Conservation (phyloP, 1,140 invertebrate genomes). For the Drosophila orosa region DNA sequence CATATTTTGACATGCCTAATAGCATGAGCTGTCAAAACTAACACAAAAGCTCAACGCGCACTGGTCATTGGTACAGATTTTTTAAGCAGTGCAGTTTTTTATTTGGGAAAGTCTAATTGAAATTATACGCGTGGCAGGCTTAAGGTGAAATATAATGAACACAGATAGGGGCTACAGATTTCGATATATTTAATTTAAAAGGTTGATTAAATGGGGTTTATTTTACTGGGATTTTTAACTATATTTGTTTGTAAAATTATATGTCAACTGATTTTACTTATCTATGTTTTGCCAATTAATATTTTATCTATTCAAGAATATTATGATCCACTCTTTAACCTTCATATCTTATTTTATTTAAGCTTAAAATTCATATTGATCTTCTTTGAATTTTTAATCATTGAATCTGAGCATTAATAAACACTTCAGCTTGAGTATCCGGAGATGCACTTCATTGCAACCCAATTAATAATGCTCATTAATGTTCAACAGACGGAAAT, state of each 20-base stretch:
- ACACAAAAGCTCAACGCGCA: constrained; percentile 46
- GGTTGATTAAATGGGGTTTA: background rate
- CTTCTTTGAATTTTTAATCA: constrained; percentile 12
- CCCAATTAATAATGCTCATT: constrained; percentile 65
- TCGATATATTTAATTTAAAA: background rate
- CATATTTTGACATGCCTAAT: constrained; percentile 47
- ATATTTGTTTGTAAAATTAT: too few relatives aligned
- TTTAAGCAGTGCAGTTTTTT: constrained; percentile 24
- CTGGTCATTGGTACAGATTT: constrained; percentile 27
- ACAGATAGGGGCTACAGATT: background rate
- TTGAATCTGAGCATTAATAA: constrained; percentile 30
- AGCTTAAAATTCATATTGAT: background rate
- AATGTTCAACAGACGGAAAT: constrained; percentile 46
- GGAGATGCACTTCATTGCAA: constrained; percentile 19
- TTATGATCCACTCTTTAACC: background rate
- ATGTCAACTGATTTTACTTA: too few relatives aligned
- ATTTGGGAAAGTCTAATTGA: constrained; percentile 27
- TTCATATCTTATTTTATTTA: background rate
- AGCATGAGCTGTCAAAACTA: constrained; percentile 57
- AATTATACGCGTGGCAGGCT: constrained; percentile 4
- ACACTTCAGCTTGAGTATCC: constrained; percentile 15
- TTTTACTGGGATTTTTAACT: background rate
- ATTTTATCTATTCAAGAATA: background rate
- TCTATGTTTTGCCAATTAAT: background rate
- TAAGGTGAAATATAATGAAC: background rate